Percentiles rank a stretch among this genome's conserved stretches.
Evolutionary conservation across 2,113 vertebrate species (phyloP).

Genomic region (Paraplagusia blochii): DNA sequence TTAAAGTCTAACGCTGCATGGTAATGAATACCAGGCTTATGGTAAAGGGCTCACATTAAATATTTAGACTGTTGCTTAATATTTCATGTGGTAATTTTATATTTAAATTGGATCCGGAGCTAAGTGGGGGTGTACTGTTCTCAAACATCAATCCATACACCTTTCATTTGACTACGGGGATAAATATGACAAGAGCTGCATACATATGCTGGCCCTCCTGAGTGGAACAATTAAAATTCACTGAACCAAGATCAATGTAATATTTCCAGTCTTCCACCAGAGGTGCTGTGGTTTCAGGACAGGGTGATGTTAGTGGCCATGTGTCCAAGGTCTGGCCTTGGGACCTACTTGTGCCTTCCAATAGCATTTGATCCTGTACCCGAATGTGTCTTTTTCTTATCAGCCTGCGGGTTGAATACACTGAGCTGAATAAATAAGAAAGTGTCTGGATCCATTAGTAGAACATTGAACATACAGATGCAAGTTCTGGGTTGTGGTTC

Average conservation of each 20-base stretch:
- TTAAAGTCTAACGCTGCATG: slow-evolving; percentile 65
- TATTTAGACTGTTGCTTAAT: slow-evolving; percentile 73
- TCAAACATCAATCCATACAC: slow-evolving; percentile 64
- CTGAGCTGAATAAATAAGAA: no score
- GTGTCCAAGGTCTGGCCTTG: no score
- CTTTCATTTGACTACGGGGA: slow-evolving; percentile 34
- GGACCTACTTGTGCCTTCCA: no score
- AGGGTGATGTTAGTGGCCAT: no score
- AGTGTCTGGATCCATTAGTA: no score
- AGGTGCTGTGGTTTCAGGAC: no score
- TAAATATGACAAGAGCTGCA: slow-evolving; percentile 42
- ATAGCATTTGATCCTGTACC: no score
- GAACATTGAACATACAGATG: no score
- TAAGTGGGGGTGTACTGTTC: slow-evolving; percentile 65
- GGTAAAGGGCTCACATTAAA: slow-evolving; percentile 77
- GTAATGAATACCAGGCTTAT: slow-evolving; percentile 67
- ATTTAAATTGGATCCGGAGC: slow-evolving; percentile 77
- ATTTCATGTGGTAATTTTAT: slow-evolving; percentile 77
- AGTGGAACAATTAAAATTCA: slow-evolving; percentile 8
- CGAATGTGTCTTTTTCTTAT: no score
- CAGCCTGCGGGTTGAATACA: no score
- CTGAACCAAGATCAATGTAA: background rate
- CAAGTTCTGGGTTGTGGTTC: no score
- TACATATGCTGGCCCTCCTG: slow-evolving; percentile 31
- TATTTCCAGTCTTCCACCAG: background rate